Percentiles rank a stretch among this genome's conserved stretches.
phyloP scores from a whole-genome alignment of 2,113 vertebrate genomes.

The Gopherus evgoodei region DNA sequence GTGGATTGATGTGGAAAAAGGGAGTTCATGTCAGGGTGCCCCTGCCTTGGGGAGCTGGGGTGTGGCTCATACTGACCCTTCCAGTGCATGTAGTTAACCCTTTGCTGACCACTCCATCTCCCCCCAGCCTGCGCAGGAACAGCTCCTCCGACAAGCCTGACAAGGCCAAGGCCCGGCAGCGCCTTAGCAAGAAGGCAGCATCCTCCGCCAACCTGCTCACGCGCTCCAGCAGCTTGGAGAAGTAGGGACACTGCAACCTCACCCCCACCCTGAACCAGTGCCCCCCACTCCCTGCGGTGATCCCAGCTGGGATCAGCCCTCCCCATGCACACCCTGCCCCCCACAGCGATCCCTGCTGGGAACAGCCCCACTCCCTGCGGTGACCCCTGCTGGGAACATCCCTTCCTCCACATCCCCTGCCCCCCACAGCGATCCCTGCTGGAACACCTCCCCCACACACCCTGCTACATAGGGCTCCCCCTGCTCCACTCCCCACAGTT shows the following conservation, averaged over 20 bases:
- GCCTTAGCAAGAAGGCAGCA: conserved; percentile 86
- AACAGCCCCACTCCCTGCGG: too few relatives aligned
- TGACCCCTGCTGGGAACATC: too few relatives aligned
- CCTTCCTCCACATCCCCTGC: background rate
- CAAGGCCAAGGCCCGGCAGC: conserved; percentile 81
- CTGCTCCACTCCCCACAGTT: background rate
- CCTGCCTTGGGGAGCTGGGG: background rate
- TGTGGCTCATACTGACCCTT: background rate
- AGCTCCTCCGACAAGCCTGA: conserved; percentile 83
- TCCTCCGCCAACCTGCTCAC: conserved; percentile 87
- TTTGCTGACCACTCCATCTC: background rate
- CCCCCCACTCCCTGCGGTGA: too few relatives aligned
- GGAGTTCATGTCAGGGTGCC: background rate
- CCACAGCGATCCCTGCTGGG: too few relatives aligned
- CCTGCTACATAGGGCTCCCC: background rate
- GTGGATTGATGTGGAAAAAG: background rate
- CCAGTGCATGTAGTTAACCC: background rate
- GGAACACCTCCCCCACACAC: too few relatives aligned
- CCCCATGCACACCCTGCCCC: too few relatives aligned
- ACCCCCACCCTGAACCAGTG: background rate
- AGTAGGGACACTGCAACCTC: conserved; percentile 76
- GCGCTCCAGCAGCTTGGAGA: conserved; percentile 86
- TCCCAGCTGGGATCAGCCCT: background rate
- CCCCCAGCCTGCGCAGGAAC: conserved; percentile 82
- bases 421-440: accelerated